Evolutionary conservation across 1,140 invertebrate species (phyloP).

Genomic region (Drosophila truncata): DNA sequence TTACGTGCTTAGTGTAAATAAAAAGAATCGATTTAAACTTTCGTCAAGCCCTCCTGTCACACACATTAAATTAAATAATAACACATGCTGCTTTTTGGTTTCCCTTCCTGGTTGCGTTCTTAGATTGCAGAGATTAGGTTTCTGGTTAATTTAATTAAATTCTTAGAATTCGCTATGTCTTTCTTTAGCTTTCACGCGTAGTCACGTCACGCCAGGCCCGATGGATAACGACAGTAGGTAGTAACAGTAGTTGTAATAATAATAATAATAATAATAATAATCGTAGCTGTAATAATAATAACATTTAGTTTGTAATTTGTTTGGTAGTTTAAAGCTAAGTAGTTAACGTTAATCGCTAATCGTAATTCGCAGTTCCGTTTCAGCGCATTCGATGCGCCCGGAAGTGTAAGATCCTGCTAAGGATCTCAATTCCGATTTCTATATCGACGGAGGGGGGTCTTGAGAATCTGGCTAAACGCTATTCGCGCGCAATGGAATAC

Average conservation of each 20-base stretch:
- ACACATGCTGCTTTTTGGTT: constrained; percentile 76
- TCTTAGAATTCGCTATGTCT: constrained; percentile 84
- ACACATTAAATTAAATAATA: constrained; percentile 66
- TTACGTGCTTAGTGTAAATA: constrained; percentile 76
- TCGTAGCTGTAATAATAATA: constrained; percentile 42
- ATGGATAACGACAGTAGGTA: constrained; percentile 42
- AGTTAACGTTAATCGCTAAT: constrained; percentile 38
- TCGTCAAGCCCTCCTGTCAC: constrained; percentile 61
- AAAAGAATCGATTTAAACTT: constrained; percentile 72
- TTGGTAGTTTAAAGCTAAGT: constrained; percentile 51
- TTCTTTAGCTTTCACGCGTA: constrained; percentile 75
- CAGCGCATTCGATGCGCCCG: constrained; percentile 38
- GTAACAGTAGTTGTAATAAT: constrained; percentile 25
- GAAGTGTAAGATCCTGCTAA: constrained; percentile 3
- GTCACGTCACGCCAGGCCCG: constrained; percentile 37
- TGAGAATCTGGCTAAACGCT: constrained; percentile 81
- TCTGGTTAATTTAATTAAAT: constrained; percentile 74
- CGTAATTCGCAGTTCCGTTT: constrained; percentile 29
- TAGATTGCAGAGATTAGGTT: constrained; percentile 48
- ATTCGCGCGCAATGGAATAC: constrained; percentile 87
- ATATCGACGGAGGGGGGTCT: constrained; percentile 32
- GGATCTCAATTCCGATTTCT: constrained; percentile 37
- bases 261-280: constrained; percentile 15
- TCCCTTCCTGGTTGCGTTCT: constrained; percentile 41
- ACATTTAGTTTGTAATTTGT: constrained; percentile 48